A percentile compares a stretch with the other conserved stretches of the same genome.
phyloP scores from a whole-genome alignment of 2,888 invertebrate species.

The Apotomis betuletana region DNA sequence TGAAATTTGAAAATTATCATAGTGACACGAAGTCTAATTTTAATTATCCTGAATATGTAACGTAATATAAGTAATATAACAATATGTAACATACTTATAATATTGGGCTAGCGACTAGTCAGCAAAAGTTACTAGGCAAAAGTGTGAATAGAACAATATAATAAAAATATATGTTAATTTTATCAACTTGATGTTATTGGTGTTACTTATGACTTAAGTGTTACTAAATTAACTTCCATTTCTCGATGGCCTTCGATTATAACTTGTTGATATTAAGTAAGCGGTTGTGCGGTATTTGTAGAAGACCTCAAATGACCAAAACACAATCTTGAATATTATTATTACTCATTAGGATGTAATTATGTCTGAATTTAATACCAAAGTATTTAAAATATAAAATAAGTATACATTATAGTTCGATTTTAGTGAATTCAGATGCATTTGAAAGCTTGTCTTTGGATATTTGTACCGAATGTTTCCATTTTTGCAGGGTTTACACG shows the following conservation, averaged over 20 bases:
- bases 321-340: constrained; percentile 2
- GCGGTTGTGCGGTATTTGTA: constrained; percentile 35
- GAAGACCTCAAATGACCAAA: constrained; percentile 26
- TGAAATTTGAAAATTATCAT: no score
- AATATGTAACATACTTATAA: no score
- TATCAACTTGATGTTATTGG: constrained; percentile 24
- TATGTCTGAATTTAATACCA: constrained; percentile 29
- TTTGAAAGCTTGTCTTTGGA: background rate
- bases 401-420: background rate
- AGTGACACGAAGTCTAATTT: no score
- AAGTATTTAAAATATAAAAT: constrained; percentile 29
- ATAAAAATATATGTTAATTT: constrained; percentile 10
- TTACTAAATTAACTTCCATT: constrained; percentile 39
- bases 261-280: constrained; percentile 38
- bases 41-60: no score
- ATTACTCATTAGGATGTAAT: constrained; percentile 5
- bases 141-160: background rate
- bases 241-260: constrained; percentile 42
- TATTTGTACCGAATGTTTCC: background rate
- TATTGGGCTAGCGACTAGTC: background rate
- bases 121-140: background rate
- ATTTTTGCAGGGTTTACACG: no score
- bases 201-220: constrained; percentile 33
- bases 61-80: no score
- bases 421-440: background rate